Conservation (phyloP, 2,888 invertebrate genomes). For the Craniophora ligustri region DNA sequence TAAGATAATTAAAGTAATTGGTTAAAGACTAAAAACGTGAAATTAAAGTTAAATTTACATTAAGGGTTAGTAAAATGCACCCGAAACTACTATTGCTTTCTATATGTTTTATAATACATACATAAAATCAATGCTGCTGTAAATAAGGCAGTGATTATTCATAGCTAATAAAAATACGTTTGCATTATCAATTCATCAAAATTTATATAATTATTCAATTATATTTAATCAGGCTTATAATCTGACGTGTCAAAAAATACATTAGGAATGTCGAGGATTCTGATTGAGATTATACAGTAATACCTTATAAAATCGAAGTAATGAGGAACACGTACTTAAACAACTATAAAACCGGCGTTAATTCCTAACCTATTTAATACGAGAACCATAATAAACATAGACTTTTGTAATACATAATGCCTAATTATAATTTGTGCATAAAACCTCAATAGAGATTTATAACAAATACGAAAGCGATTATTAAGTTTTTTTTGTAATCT, state of each 20-base stretch:
- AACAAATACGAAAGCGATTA: constrained; percentile 47
- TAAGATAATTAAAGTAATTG: constrained; percentile 25
- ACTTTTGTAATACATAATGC: constrained; percentile 33
- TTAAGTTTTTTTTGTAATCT: constrained; percentile 29
- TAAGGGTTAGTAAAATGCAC: constrained; percentile 47
- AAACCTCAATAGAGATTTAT: constrained; percentile 44
- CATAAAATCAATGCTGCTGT: constrained; percentile 30
- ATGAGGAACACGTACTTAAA: constrained; percentile 39
- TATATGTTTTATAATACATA: constrained; percentile 14
- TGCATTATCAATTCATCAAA: constrained; percentile 26
- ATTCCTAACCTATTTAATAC: constrained; percentile 37
- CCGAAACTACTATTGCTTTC: constrained; percentile 25
- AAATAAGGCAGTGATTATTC: constrained; percentile 49
- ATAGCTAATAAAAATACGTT: constrained; percentile 39
- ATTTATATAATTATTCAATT: constrained; percentile 21
- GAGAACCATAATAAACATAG: constrained; percentile 42
- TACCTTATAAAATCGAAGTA: constrained; percentile 15
- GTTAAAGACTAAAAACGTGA: constrained; percentile 33
- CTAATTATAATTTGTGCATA: constrained; percentile 49
- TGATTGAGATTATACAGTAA: constrained; percentile 36
- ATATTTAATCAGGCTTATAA: constrained; percentile 42
- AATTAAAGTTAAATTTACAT: constrained; percentile 40
- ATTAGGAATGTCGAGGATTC: constrained; percentile 41
- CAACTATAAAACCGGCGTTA: constrained; percentile 42
- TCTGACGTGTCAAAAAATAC: constrained; percentile 10